These are phyloP conservation scores for Bucco capensis DNA, from an alignment of 2,113 vertebrate genomes.

Conservation along the genomic window DNA sequence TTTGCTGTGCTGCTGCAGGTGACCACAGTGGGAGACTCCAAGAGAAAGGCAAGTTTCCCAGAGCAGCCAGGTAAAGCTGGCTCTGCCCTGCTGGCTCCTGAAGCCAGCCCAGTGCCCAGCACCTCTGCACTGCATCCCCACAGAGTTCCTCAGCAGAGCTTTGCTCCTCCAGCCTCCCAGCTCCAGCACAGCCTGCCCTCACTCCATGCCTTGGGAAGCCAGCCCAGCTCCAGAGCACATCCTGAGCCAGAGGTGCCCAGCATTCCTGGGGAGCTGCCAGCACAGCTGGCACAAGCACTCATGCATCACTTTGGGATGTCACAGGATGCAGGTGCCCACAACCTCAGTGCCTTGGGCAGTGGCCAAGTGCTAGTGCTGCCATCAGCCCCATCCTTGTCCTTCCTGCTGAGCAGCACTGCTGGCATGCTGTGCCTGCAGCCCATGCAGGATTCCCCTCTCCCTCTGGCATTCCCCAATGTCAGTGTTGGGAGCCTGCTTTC, in stretches of 20 bases:
- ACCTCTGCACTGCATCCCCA: neutral
- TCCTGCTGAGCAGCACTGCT: neutral
- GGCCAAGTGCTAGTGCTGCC: neutral
- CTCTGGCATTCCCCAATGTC: neutral
- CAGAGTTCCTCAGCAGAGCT: neutral
- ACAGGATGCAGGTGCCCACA: neutral
- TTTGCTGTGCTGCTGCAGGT: neutral
- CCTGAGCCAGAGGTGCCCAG: rapidly evolving
- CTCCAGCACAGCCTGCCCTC: neutral
- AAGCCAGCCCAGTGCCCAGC: neutral
- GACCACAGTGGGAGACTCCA: neutral
- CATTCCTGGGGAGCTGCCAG: neutral
- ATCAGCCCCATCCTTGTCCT: neutral
- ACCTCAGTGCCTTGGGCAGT: neutral
- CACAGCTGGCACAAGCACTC: neutral
- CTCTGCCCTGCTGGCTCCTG: neutral
- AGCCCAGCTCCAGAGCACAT: neutral
- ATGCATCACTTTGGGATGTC: neutral
- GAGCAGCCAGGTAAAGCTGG: neutral
- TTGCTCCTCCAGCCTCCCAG: neutral
- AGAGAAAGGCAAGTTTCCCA: neutral
- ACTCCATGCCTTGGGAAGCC: rapidly evolving
- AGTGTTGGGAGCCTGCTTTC: neutral
- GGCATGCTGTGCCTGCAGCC: conserved; percentile 45
- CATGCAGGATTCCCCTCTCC: neutral